Percentiles rank a stretch among this genome's conserved stretches.
phyloP scores from a whole-genome alignment of 2,797 vertebrate species.

The Periophthalmus magnuspinnatus region DNA sequence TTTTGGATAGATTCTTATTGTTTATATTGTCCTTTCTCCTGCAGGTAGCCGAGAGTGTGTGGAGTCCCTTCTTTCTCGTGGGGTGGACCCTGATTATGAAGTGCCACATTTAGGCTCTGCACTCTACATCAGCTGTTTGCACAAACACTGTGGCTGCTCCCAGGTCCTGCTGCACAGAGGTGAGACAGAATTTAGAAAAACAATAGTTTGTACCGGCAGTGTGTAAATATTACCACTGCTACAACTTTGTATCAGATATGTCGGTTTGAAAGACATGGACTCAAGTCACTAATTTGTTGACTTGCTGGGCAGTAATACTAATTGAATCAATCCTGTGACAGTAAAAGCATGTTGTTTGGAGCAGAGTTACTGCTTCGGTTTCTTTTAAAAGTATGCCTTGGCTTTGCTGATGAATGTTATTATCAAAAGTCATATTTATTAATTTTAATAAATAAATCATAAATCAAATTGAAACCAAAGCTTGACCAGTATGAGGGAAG shows the following conservation, averaged over 20 bases:
- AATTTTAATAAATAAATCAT: too few species aligned
- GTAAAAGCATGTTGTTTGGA: too few species aligned
- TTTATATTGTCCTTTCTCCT: background rate
- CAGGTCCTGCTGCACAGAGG: conserved; percentile 58
- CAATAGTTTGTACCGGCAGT: background rate
- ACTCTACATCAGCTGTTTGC: conserved; percentile 61
- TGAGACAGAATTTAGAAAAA: conserved; percentile 8
- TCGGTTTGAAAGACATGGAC: background rate
- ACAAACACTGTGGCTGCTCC: conserved; percentile 50
- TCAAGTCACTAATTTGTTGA: background rate
- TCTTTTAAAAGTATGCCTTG: too few species aligned
- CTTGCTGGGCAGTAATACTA: too few species aligned
- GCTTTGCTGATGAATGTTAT: too few species aligned
- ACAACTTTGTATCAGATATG: background rate
- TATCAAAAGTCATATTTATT: too few species aligned
- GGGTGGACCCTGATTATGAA: conserved; percentile 58
- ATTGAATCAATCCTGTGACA: too few species aligned
- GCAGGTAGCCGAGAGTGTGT: conserved; percentile 64
- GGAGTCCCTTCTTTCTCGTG: conserved; percentile 57
- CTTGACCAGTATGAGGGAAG: too few species aligned
- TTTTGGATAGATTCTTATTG: too few species aligned
- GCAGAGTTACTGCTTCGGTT: too few species aligned
- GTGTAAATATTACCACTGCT: background rate
- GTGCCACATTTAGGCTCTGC: conserved; percentile 59
- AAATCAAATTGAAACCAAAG: too few species aligned